These are phyloP conservation scores for Brotula barbata DNA, from an alignment of 2,797 vertebrate genomes.

Conservation along the genomic window DNA sequence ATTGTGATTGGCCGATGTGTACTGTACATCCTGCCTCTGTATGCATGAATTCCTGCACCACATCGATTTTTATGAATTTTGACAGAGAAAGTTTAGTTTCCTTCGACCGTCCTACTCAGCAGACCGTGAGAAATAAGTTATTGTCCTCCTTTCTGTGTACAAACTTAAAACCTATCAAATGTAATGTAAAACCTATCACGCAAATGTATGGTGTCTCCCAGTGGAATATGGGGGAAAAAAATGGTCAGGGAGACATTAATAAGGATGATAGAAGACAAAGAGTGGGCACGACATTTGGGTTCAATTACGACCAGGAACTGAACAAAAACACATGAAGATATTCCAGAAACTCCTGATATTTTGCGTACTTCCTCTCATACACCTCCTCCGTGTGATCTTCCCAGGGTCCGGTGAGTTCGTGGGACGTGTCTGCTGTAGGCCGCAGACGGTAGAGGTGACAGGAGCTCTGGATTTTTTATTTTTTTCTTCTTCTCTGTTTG, in stretches of 20 bases:
- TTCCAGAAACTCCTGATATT: too few species aligned
- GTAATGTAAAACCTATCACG: conserved; percentile 31
- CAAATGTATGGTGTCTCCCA: conserved; percentile 27
- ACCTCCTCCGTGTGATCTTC: too few species aligned
- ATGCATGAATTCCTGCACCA: conserved; percentile 17
- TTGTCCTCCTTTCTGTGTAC: conserved; percentile 37
- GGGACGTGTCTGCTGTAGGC: too few species aligned
- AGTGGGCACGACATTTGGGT: too few species aligned
- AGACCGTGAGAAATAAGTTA: conserved; percentile 54
- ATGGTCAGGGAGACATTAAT: too few species aligned
- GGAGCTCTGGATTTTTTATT: conserved; percentile 3
- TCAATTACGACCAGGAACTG: too few species aligned
- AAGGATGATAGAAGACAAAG: too few species aligned
- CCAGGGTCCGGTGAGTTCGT: too few species aligned
- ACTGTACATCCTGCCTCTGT: conserved; percentile 48
- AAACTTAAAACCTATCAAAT: conserved; percentile 49
- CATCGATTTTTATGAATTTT: conserved; percentile 63
- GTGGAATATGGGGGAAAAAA: neutral
- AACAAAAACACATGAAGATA: too few species aligned
- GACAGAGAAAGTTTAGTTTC: conserved; percentile 63
- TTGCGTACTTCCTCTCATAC: too few species aligned
- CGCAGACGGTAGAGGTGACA: conserved; percentile 26
- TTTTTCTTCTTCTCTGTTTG: neutral
- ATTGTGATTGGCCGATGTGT: conserved; percentile 61
- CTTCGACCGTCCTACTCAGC: conserved; percentile 59